phyloP scores from a whole-genome alignment of 1,140 invertebrate genomes.

The Drosophila kohkoa region DNA sequence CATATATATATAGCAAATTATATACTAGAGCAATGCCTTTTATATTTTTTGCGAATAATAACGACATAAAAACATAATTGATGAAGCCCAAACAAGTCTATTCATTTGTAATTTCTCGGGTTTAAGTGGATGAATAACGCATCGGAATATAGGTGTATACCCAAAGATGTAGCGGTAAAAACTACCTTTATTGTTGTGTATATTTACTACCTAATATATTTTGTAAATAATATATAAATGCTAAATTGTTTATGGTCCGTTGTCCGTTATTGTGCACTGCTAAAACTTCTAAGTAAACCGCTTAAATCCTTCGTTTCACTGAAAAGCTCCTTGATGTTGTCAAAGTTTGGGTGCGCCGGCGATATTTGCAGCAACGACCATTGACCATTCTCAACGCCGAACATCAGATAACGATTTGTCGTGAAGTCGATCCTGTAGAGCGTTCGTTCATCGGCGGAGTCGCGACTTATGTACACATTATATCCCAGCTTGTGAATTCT shows the following conservation, averaged over 20 bases:
- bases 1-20: slow-evolving; percentile 37
- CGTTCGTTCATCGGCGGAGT: not conserved
- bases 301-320: slow-evolving; percentile 33
- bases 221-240: no score
- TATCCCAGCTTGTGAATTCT: slow-evolving; percentile 26
- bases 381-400: not conserved
- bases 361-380: slow-evolving; percentile 20
- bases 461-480: not conserved
- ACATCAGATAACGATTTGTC: not conserved
- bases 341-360: slow-evolving; percentile 12
- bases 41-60: slow-evolving; percentile 18
- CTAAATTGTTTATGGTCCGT: no score
- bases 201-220: no score
- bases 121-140: no score
- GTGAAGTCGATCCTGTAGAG: slow-evolving; percentile 28
- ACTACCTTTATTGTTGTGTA: no score
- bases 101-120: not conserved
- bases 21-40: slow-evolving; percentile 1
- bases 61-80: slow-evolving; percentile 12
- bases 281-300: slow-evolving; percentile 17
- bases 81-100: not conserved
- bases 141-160: no score
- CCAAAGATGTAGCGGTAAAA: no score
- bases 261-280: not conserved
- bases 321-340: slow-evolving; percentile 2